These are phyloP conservation scores for Nesogale talazaci DNA, from an alignment of 2,113 vertebrate species.

Conservation along the genomic window DNA sequence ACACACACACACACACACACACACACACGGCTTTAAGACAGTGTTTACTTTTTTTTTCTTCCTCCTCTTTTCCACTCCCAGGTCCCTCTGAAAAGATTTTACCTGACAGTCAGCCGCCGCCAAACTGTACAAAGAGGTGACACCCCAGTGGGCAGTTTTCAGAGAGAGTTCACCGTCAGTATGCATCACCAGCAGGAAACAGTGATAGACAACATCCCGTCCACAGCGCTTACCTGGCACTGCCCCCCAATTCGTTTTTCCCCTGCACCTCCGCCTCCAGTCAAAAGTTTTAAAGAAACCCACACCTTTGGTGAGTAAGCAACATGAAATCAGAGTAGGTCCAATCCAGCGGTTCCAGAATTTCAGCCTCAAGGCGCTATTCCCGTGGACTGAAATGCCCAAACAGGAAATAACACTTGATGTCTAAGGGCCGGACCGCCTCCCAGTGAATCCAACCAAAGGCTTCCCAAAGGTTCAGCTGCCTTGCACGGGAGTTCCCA, in stretches of 20 bases:
- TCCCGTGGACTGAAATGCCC: neutral
- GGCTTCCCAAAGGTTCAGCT: neutral
- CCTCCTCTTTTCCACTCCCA: neutral
- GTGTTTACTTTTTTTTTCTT: neutral
- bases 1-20: too few relatives aligned
- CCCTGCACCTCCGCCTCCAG: neutral
- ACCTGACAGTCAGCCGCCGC: neutral
- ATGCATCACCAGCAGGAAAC: neutral
- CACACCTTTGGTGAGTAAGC: neutral
- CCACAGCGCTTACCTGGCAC: conserved; percentile 57
- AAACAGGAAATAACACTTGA: conserved; percentile 14
- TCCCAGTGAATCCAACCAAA: neutral
- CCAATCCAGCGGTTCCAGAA: conserved; percentile 30
- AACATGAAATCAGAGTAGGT: conserved; percentile 32
- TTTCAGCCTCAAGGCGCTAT: neutral
- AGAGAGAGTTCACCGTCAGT: neutral
- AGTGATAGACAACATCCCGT: neutral
- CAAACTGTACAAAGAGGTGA: neutral
- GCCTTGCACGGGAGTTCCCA: neutral
- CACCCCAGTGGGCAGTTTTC: neutral
- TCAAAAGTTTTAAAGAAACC: conserved; percentile 44
- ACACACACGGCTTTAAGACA: too few relatives aligned
- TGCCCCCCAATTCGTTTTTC: conserved; percentile 9
- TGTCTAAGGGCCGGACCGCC: neutral
- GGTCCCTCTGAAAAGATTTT: conserved; percentile 20